Conservation (phyloP, 1,140 invertebrate genomes). For the Cydia splendana region DNA sequence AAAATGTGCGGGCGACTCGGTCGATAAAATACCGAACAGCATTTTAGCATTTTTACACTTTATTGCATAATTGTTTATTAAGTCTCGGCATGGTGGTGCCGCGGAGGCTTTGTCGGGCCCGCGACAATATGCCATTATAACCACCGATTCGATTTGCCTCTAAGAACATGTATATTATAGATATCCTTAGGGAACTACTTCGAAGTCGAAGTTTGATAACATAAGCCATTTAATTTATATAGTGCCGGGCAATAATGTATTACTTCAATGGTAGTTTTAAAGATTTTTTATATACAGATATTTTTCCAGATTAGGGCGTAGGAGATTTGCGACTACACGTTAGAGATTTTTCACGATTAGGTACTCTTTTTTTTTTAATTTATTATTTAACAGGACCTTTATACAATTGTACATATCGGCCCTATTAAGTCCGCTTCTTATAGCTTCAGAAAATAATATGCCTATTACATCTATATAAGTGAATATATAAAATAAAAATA, state of each 20-base stretch:
- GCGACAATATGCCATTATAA: constrained; percentile 59
- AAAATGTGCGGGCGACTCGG: constrained; percentile 46
- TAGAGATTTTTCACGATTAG: no score
- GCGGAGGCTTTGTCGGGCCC: constrained; percentile 54
- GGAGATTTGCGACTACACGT: no score
- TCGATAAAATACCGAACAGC: constrained; percentile 59
- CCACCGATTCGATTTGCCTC: constrained; percentile 58
- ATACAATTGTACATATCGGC: no score
- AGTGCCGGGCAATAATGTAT: background rate
- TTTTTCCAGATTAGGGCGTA: no score
- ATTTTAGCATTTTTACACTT: constrained; percentile 65
- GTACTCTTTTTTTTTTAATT: no score
- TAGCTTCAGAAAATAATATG: no score
- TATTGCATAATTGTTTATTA: constrained; percentile 72
- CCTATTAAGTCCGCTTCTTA: no score
- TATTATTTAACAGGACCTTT: no score
- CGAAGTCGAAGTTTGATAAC: background rate
- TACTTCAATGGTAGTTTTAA: background rate
- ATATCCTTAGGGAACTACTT: constrained; percentile 5
- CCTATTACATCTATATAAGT: no score
- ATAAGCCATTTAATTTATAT: background rate
- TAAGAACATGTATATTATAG: constrained; percentile 37
- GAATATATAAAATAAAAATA: no score
- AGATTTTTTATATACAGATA: background rate
- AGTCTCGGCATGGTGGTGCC: constrained; percentile 42